Conservation (phyloP, 2,888 invertebrate species). For the Pantelozetes paolii region DNA sequence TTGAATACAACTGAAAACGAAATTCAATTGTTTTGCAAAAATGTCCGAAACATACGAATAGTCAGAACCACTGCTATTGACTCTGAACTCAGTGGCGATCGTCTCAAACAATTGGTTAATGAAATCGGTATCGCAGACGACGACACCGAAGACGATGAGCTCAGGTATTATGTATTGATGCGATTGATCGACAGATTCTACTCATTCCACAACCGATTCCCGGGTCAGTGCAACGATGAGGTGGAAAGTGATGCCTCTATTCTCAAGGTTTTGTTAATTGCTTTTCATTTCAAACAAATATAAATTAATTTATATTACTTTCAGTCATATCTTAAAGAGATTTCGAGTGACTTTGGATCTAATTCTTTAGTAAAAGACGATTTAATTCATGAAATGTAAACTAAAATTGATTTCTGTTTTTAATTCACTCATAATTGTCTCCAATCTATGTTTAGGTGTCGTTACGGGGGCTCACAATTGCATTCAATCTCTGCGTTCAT, state of each 20-base stretch:
- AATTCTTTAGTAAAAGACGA: conserved; percentile 77
- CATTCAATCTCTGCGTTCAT: conserved; percentile 90
- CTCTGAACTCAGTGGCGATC: conserved; percentile 10
- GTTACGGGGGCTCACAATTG: conserved; percentile 89
- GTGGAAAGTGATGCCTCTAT: conserved; percentile 85
- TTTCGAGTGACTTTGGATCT: conserved; percentile 71
- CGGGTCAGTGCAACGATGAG: conserved; percentile 76
- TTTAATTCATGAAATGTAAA: conserved; percentile 78
- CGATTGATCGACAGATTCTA: conserved; percentile 86
- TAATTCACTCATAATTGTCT: no score
- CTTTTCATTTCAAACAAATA: conserved; percentile 23
- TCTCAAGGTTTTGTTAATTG: conserved; percentile 53
- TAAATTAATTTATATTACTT: background rate
- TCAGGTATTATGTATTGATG: conserved; percentile 82
- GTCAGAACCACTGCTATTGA: conserved; percentile 56
- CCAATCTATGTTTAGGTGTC: conserved; percentile 56
- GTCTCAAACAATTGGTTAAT: conserved; percentile 15
- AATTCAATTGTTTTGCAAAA: conserved; percentile 80
- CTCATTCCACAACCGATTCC: conserved; percentile 79
- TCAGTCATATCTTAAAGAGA: conserved; percentile 36
- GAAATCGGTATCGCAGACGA: conserved; percentile 15
- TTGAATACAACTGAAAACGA: conserved; percentile 60
- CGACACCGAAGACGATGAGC: conserved; percentile 55
- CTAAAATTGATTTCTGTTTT: conserved; percentile 4
- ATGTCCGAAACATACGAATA: conserved; percentile 73